phyloP scores from a whole-genome alignment of 2,888 invertebrate genomes.

The Cephus pulcher region DNA sequence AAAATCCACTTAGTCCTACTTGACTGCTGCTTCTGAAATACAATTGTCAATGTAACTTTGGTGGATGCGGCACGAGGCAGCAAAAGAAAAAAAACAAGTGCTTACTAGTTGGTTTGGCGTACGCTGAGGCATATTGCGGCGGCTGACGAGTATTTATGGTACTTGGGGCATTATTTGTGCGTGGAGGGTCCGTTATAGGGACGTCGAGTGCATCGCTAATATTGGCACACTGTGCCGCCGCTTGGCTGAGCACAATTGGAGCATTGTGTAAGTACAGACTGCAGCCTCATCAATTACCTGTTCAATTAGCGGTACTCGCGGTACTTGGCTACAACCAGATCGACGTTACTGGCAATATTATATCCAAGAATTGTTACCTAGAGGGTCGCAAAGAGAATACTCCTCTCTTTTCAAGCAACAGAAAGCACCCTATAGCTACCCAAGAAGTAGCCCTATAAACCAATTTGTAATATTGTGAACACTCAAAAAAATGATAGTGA shows the following conservation, averaged over 20 bases:
- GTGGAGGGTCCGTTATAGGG: constrained; percentile 51
- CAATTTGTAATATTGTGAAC: neutral
- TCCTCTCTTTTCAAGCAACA: neutral
- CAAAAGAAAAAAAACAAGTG: constrained; percentile 7
- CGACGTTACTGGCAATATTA: neutral
- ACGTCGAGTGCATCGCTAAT: constrained; percentile 61
- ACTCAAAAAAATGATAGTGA: neutral
- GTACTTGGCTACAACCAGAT: neutral
- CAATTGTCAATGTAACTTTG: neutral
- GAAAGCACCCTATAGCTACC: neutral
- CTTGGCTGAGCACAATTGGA: constrained; percentile 59
- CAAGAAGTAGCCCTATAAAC: neutral
- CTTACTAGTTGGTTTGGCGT: constrained; percentile 17
- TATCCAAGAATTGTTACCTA: neutral
- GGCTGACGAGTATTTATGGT: constrained; percentile 59
- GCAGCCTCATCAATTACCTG: constrained; percentile 59
- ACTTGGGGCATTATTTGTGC: constrained; percentile 59
- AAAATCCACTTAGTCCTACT: neutral
- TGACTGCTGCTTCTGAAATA: neutral
- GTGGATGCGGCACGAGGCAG: neutral
- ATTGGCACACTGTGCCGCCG: constrained; percentile 52
- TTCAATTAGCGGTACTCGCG: constrained; percentile 51
- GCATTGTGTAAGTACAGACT: constrained; percentile 60
- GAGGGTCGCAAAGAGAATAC: neutral
- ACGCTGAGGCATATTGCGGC: constrained; percentile 50